Evolutionary conservation across 1,140 invertebrate species (phyloP), one percentile per base, ranked within the genome.

Genomic region (Drosophila nannoptera): DNA sequence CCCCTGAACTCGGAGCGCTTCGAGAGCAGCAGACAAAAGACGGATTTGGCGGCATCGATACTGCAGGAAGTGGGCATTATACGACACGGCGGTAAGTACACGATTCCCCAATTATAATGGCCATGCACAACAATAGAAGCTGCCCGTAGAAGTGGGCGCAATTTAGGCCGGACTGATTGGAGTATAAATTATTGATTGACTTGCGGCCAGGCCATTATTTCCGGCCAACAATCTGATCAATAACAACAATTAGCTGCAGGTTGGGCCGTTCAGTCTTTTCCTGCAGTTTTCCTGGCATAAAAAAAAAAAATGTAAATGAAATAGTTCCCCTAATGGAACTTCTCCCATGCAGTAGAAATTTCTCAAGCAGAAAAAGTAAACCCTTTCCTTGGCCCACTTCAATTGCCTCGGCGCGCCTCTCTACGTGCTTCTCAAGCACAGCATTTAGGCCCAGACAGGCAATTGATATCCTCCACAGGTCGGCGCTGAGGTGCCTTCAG

Each of bases 31-130:
- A 90, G 93, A 55, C 93, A 94, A 73, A 93, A 95, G 73, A 92
- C 93, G 3, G 94, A 95, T 80, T 91, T 96, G 69, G 93, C 94
- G 1, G 94, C 94, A 14, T 92, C 92, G 61, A 90, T 95, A 69
- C 89, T 96, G 2, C 93, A 94, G 69, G 93, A 94, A 78, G 91
- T 94, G 9, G 93, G 93, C 31, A 90, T 93, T 22, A 91, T 92
- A 48, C 92, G 92, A 61, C 91, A 93, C 87, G 92, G 92, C 89
- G 90, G 92, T 92, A 89, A 91, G 90, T 90, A 55, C 0, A 12
- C 48, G 32, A 50, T 50, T 22, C 16, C 29, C 49, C 22, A 11
- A 35, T 14, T 62, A 33, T 12, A 22, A 22, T 22, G 22, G 22
- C 22, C 22, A 54, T 38, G 36, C 33, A 12, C 40, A 42, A 62